Conservation (phyloP, 2,797 vertebrate genomes). For the Heliangelus exortis region DNA sequence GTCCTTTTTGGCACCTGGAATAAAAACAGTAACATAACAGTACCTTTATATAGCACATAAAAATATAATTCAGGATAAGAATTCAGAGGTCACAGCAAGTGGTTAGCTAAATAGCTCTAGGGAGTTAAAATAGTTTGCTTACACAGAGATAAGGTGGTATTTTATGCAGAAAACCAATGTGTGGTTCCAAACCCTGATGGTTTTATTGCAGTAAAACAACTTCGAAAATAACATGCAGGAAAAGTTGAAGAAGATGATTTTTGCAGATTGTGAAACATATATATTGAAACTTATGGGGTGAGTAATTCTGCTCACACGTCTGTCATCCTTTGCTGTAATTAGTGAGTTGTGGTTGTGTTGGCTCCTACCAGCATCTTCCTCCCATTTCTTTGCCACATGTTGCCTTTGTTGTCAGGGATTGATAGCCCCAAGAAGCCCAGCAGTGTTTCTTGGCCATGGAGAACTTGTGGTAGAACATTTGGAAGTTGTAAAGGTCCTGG, state of each 20-base stretch:
- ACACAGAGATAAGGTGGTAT: slow-evolving; percentile 64
- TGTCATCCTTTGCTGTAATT: neutral
- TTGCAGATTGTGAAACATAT: neutral
- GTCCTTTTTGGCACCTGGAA: slow-evolving; percentile 70
- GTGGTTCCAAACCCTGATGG: slow-evolving; percentile 28
- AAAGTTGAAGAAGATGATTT: slow-evolving; percentile 27
- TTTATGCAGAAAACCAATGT: slow-evolving; percentile 58
- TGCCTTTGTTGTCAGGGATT: neutral
- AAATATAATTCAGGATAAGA: slow-evolving; percentile 78
- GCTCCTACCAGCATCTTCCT: neutral
- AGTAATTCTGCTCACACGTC: neutral
- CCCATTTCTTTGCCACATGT: neutral
- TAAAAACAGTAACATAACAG: slow-evolving; percentile 68
- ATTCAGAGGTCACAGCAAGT: slow-evolving; percentile 79
- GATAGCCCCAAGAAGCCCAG: neutral
- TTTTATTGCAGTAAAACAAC: slow-evolving; percentile 43
- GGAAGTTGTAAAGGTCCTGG: neutral
- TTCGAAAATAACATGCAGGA: slow-evolving; percentile 13
- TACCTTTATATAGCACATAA: slow-evolving; percentile 77
- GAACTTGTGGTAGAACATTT: neutral
- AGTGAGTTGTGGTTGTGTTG: neutral
- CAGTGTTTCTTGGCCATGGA: neutral
- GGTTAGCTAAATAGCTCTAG: slow-evolving; percentile 80
- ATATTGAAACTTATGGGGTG: neutral
- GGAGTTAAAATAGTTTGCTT: slow-evolving; percentile 74